Evolutionary conservation across 2,888 invertebrate genomes (phyloP), one percentile per base, ranked within the genome.

Genomic region (Nomada ruficornis): DNA sequence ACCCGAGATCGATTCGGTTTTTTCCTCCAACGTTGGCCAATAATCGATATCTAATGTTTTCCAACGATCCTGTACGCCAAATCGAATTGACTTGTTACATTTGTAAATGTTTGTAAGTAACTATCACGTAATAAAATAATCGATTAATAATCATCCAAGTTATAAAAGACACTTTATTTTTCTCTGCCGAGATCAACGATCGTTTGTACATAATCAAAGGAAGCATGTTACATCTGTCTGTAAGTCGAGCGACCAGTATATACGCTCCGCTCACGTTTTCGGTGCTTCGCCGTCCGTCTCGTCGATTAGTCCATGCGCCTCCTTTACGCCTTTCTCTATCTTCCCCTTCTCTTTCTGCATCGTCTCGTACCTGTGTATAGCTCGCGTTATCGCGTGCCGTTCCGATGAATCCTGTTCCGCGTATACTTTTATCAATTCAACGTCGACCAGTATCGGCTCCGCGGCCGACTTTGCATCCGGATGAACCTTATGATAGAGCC

Each of bases 401-500:
- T 62, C 60, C 2, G 11, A 0, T 0, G 97, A 95, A 89, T 96
- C 95, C 47, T 94, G 94, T 18, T 94, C 92, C 18, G 96, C 95
- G 91, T 96, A 97, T 77, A 94, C 94, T 85, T 96, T 95, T 68
- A 97, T 94, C 84, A 95, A 95, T 65, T 95, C 94, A 0, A 95
- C 93, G 65, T 95, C 95, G 89, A 96, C 88, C 15, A 93, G 42
- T 94, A 82, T 93, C 71, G 95, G 94, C 2, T 95, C 94, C 47
- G 95, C 94, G 13, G 94, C 94, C 78, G 95, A 95, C 0, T 95
- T 94, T 67, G 96, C 94, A 0, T 94, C 92, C 0, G 94, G 94
- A 91, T 96, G 94, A 15, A 96, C 90, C 79, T 94, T 94, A 77
- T 95, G 94, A 89, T 95, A 95, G 0, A 97, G 89, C 20, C 94